Conservation (phyloP, 2,113 vertebrate genomes). For the Motacilla tschutschensis region DNA sequence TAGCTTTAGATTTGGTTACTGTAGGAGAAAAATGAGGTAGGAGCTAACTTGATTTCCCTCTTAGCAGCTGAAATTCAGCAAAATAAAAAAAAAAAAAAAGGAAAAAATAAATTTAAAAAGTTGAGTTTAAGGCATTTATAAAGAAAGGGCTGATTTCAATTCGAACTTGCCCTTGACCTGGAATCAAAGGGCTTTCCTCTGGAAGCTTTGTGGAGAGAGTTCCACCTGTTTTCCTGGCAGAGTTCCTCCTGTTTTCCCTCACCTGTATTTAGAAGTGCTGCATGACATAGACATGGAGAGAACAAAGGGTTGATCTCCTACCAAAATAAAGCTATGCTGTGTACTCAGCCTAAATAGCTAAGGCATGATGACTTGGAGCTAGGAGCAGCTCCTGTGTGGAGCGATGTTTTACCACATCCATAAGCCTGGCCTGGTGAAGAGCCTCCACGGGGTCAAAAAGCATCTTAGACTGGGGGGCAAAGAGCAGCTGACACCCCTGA, state of each 20-base stretch:
- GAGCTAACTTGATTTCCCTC: neutral
- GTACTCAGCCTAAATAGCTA: neutral
- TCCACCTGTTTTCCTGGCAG: too few species aligned
- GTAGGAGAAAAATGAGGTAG: neutral
- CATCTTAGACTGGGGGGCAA: too few species aligned
- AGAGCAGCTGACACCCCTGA: neutral
- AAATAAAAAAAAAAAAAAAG: neutral
- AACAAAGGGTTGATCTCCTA: neutral
- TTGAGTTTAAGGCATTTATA: neutral
- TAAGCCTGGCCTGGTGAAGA: neutral
- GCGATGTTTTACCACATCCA: rapidly evolving
- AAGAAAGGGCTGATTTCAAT: neutral
- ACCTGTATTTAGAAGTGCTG: neutral
- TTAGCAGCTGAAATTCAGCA: neutral
- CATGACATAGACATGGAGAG: rapidly evolving
- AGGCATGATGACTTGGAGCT: neutral
- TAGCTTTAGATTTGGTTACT: neutral
- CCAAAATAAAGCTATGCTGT: neutral
- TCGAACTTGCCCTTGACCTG: neutral
- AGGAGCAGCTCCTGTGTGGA: neutral
- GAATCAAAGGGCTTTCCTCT: neutral
- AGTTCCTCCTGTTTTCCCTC: neutral
- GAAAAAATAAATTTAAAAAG: neutral
- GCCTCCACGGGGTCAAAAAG: neutral
- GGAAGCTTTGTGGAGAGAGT: neutral